phyloP scores from a whole-genome alignment of 2,797 vertebrate species.

The Squalus acanthias region DNA sequence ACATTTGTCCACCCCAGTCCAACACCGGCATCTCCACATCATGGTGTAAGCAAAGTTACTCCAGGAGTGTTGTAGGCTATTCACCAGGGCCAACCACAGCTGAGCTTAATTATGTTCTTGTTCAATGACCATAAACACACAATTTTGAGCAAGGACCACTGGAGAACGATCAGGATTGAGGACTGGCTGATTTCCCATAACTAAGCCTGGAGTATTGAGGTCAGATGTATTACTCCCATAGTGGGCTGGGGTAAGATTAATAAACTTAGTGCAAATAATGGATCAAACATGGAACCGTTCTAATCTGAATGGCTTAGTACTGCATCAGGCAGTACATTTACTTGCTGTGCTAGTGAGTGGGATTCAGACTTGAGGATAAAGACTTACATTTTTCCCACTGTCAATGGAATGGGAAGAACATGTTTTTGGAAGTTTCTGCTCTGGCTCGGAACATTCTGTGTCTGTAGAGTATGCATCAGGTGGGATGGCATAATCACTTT shows the following conservation, averaged over 20 bases:
- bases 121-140: not conserved
- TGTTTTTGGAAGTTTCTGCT: constrained; percentile 88
- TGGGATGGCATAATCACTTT: constrained; percentile 93
- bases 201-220: not conserved
- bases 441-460: constrained; percentile 82
- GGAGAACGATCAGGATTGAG: not conserved
- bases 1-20: no score
- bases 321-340: not conserved
- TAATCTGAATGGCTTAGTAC: not conserved
- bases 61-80: not conserved
- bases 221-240: not conserved
- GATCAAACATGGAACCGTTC: not conserved
- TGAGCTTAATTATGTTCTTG: not conserved
- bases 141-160: not conserved
- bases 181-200: not conserved
- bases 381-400: constrained; percentile 78
- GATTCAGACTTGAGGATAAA: not conserved
- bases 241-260: not conserved
- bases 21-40: no score
- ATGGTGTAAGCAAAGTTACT: not conserved
- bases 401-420: constrained; percentile 71
- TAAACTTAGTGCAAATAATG: not conserved
- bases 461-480: constrained; percentile 92
- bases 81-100: not conserved
- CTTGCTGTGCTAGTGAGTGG: not conserved